A percentile compares a stretch with the other conserved stretches of the same genome.
Conservation (phyloP, 2,797 vertebrate genomes). For the Anabacerthia variegaticeps region DNA sequence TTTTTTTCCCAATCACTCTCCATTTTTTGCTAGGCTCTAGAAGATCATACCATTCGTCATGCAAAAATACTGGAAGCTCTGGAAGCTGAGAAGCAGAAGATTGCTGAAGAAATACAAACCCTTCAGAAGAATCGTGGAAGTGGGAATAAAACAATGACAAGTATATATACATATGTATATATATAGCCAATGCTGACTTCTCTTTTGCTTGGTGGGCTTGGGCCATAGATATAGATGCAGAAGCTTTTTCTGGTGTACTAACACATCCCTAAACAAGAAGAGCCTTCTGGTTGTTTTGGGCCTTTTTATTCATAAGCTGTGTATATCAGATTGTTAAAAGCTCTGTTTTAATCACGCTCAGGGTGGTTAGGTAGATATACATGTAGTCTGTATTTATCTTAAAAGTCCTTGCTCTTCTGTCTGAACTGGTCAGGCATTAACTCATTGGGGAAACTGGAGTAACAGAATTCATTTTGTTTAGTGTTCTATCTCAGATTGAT, state of each 20-base stretch:
- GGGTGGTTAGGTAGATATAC: not conserved
- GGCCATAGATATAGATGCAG: not conserved
- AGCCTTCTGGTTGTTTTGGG: not conserved
- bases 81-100: slow-evolving; percentile 92
- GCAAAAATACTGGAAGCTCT: slow-evolving; percentile 91
- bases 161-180: slow-evolving; percentile 28
- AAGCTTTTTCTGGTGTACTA: not conserved
- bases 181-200: not conserved
- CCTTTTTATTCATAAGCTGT: not conserved
- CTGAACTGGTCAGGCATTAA: not conserved
- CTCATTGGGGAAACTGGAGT: not conserved
- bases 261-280: not conserved
- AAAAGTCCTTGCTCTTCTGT: not conserved
- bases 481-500: not conserved
- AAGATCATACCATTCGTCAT: slow-evolving; percentile 86
- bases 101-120: slow-evolving; percentile 82
- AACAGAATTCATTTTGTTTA: not conserved
- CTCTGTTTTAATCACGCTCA: not conserved
- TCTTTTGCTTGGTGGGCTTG: not conserved
- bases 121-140: slow-evolving; percentile 65
- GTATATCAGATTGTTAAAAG: not conserved
- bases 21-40: slow-evolving; percentile 80
- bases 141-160: slow-evolving; percentile 15
- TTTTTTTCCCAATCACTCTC: too few species aligned
- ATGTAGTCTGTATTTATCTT: not conserved